Evolutionary conservation across 2,113 vertebrate genomes (phyloP), one percentile per base, ranked within the genome.

Genomic region (Sapayoa aenigma): DNA sequence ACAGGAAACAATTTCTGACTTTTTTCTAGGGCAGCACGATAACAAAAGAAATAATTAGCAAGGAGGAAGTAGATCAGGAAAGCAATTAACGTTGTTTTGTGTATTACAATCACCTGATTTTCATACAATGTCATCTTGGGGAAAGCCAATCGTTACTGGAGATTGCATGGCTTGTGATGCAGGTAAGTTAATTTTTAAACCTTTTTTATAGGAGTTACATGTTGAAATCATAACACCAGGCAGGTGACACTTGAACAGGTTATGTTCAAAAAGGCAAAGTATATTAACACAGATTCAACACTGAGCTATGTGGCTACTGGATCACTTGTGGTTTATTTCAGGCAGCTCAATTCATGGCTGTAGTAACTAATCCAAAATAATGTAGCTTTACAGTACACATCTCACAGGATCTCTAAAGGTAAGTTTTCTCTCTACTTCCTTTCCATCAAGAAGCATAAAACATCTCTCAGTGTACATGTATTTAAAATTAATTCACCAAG

Each of bases 1-100:
- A 86, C 73, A 96, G 92, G 94, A 97, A 96, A 75, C 49, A 35
- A 46, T 81, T 88, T 75, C 75, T 65, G 76, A n/a, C 9, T 83
- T 75, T 74, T 93, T 94, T 95, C 65, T 92, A 90, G 95, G 92
- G 60, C 85, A 86, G 93, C 35, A 76, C 76, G 52, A 11, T 84
- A 72, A 86, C 76, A 83, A 89, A 74, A 89, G 49, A 75, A 90
- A 44, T 74, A 94, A 95, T 96, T 92, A 90, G 22, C 46, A 60
- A 87, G 68, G 53, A 93, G 53, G 79, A 96, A 78, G 74, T 87
- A 65, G 39, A 84, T 67, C 33, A 72, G 53, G 41, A 68, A 84
- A 56, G 52, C 63, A 93, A 78, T 93, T 74, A 69, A 85, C 56
- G 27, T 30, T 66, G 23, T 22, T 85, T 69, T 56, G 31, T 82